Evolutionary conservation across 2,113 vertebrate species (phyloP).

Genomic region (Lasiurus cinereus): DNA sequence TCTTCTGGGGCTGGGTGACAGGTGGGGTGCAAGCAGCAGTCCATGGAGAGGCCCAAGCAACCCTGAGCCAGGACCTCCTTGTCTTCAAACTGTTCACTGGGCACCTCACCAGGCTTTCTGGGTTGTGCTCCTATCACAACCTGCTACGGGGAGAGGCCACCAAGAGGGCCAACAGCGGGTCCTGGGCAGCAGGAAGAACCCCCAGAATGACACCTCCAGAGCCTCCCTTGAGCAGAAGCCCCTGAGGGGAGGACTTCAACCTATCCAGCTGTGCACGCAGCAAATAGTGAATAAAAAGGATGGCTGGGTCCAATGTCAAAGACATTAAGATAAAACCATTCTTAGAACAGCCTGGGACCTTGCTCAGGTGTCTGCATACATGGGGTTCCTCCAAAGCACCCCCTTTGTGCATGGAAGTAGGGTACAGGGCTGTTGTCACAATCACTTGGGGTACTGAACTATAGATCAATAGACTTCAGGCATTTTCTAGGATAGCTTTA

Average conservation of each 20-base stretch:
- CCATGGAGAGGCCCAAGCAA: neutral
- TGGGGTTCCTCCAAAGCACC: accelerated
- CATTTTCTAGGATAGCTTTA: neutral
- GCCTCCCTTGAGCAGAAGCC: neutral
- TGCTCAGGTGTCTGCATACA: neutral
- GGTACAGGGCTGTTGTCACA: neutral
- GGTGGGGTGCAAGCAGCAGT: neutral
- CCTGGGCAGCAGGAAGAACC: neutral
- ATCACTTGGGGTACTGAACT: slow-evolving; percentile 60
- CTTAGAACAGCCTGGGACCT: neutral
- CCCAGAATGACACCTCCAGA: neutral
- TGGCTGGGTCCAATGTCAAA: neutral
- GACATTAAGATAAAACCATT: neutral
- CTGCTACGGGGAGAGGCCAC: neutral
- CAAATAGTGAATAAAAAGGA: neutral
- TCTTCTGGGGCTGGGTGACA: neutral
- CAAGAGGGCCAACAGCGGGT: neutral
- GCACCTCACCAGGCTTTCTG: too few relatives aligned
- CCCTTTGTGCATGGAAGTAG: neutral
- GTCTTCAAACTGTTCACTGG: neutral
- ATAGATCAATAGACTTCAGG: slow-evolving; percentile 7
- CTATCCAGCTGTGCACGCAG: neutral
- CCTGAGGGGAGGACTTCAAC: neutral
- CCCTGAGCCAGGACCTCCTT: neutral
- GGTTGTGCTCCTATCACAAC: neutral